phyloP scores from a whole-genome alignment of 2,888 invertebrate genomes.

The Argyra leucocephala region DNA sequence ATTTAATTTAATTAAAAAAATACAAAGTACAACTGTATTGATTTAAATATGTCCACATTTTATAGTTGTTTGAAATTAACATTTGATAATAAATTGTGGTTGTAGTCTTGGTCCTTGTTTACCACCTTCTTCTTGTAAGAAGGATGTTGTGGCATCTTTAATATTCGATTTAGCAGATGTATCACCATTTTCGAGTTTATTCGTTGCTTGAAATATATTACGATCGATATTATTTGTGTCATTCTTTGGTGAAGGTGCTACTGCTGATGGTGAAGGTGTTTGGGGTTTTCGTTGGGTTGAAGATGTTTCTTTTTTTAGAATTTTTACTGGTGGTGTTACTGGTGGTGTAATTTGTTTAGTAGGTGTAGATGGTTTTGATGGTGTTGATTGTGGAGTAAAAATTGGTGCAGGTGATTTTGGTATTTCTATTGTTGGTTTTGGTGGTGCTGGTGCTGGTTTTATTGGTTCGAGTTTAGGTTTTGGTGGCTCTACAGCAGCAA shows the following conservation, averaged over 20 bases:
- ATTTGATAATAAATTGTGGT: neutral
- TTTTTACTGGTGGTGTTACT: neutral
- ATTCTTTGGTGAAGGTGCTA: conserved; percentile 15
- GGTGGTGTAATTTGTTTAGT: conserved; percentile 22
- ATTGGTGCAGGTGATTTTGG: conserved; percentile 30
- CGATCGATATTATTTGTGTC: conserved; percentile 27
- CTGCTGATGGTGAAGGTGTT: conserved; percentile 26
- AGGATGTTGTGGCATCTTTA: conserved; percentile 38
- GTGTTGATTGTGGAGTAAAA: neutral
- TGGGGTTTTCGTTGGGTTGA: conserved; percentile 27
- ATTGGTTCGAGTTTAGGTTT: conserved; percentile 14
- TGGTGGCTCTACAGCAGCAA: conserved; percentile 13
- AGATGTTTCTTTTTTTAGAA: neutral
- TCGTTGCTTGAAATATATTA: conserved; percentile 30
- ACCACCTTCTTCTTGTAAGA: conserved; percentile 33
- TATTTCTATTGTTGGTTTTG: conserved; percentile 23
- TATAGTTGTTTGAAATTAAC: neutral
- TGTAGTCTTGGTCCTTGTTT: neutral
- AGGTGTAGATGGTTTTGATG: conserved; percentile 29
- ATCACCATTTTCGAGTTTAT: conserved; percentile 31
- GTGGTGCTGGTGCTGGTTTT: conserved; percentile 8
- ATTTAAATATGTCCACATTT: neutral
- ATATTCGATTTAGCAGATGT: conserved; percentile 28
- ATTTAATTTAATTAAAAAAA: too few species aligned
- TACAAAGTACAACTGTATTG: neutral